Conservation (phyloP, 2,888 invertebrate genomes). For the Phlogophora meticulosa region DNA sequence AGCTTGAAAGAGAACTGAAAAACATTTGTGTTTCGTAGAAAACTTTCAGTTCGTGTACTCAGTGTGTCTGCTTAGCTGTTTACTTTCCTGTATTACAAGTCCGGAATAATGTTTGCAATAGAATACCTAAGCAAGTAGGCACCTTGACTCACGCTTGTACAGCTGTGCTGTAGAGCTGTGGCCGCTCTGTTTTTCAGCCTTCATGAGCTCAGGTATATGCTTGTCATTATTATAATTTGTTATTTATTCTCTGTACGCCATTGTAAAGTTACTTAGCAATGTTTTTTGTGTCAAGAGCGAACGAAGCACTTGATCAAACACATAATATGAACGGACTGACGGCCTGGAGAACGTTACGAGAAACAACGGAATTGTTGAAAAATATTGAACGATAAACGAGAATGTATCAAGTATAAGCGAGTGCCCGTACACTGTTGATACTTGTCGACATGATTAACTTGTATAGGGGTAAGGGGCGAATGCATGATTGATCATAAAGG, state of each 20-base stretch:
- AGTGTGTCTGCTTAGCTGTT: constrained; percentile 11
- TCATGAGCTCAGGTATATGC: constrained; percentile 50
- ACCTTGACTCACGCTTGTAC: constrained; percentile 56
- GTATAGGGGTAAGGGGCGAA: background rate
- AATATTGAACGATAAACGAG: constrained; percentile 5
- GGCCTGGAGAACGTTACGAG: constrained; percentile 26
- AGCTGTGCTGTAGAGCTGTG: constrained; percentile 63
- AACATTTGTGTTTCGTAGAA: constrained; percentile 24
- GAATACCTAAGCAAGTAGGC: constrained; percentile 36
- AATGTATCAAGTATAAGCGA: background rate
- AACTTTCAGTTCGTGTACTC: constrained; percentile 14
- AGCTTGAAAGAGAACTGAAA: constrained; percentile 4
- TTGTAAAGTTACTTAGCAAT: constrained; percentile 40
- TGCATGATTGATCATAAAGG: background rate
- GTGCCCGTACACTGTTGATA: constrained; percentile 1
- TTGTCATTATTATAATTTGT: constrained; percentile 56
- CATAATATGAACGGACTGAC: constrained; percentile 10
- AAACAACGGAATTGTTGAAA: constrained; percentile 38
- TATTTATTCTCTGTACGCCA: constrained; percentile 57
- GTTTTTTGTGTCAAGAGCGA: constrained; percentile 62
- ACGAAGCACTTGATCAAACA: constrained; percentile 62
- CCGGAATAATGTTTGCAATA: constrained; percentile 38
- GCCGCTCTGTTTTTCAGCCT: constrained; percentile 62
- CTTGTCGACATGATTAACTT: constrained; percentile 1
- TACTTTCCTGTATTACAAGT: constrained; percentile 46